These are phyloP conservation scores for Nasalis larvatus DNA, from an alignment of 2,113 vertebrate species.

Conservation along the genomic window DNA sequence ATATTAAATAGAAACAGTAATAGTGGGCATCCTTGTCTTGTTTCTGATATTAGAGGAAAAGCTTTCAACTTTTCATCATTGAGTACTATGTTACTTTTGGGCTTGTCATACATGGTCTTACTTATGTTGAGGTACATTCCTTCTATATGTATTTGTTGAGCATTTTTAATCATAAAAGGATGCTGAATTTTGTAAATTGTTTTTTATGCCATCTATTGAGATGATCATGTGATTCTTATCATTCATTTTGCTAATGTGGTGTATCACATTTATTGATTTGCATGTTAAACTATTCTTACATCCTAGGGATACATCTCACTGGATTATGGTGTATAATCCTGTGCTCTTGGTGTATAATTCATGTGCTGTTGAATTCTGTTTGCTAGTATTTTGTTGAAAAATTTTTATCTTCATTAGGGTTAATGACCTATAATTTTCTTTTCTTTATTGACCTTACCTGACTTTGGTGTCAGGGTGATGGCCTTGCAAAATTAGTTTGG, in stretches of 20 bases:
- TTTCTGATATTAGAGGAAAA: neutral
- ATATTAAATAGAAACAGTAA: neutral
- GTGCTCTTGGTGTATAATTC: neutral
- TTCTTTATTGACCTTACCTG: neutral
- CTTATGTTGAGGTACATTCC: neutral
- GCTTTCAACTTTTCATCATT: neutral
- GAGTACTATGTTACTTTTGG: neutral
- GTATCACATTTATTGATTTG: neutral
- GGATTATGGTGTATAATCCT: neutral
- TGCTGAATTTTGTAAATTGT: neutral
- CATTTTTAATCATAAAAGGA: neutral
- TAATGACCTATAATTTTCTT: neutral
- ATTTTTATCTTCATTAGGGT: neutral
- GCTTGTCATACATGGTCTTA: neutral
- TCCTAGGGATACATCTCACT: neutral
- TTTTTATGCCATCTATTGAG: neutral
- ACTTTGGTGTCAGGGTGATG: neutral
- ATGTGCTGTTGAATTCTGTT: neutral
- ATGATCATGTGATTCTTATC: neutral
- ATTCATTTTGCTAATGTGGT: neutral
- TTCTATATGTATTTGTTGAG: neutral
- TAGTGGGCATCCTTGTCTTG: neutral
- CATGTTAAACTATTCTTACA: neutral
- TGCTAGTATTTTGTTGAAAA: neutral
- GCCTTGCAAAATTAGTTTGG: neutral